These are phyloP conservation scores for Calyptomena viridis DNA, from an alignment of 2,113 vertebrate genomes.

Conservation along the genomic window DNA sequence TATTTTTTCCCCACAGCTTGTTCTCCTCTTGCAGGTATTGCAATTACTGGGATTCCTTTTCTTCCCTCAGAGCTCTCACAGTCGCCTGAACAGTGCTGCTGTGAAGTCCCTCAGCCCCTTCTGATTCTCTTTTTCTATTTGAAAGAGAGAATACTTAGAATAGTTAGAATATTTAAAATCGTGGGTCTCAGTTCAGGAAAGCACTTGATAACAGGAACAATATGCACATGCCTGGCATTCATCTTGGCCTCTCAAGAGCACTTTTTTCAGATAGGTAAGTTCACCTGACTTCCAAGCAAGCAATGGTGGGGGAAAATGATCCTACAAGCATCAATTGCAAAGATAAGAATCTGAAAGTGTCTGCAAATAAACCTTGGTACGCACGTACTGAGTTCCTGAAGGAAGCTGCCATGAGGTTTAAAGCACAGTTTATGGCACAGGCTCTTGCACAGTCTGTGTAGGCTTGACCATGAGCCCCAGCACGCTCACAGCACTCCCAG, in stretches of 20 bases:
- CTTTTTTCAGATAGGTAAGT: neutral
- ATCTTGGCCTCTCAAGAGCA: neutral
- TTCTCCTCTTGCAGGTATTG: neutral
- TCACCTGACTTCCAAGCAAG: slow-evolving; percentile 17
- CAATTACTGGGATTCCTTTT: slow-evolving; percentile 36
- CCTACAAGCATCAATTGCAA: neutral
- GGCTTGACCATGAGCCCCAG: neutral
- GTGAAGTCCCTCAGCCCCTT: neutral
- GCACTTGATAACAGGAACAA: slow-evolving; percentile 27
- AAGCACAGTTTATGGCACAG: neutral
- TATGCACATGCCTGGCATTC: slow-evolving; percentile 34
- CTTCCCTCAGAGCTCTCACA: slow-evolving; percentile 21
- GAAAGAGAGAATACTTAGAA: slow-evolving; percentile 26
- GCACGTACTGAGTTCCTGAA: neutral
- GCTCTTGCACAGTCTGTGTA: neutral
- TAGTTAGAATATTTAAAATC: slow-evolving; percentile 3
- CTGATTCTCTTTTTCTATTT: neutral
- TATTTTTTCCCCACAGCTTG: neutral
- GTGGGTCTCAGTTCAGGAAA: neutral
- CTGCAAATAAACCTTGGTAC: neutral
- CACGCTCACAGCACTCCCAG: neutral
- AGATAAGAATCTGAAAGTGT: neutral
- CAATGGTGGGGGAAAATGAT: neutral
- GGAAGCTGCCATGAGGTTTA: neutral
- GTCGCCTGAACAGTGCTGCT: neutral